A percentile compares a stretch with the other conserved stretches of the same genome.
Evolutionary conservation across 2,888 invertebrate species (phyloP).

Genomic region (Ochropleura plecta): DNA sequence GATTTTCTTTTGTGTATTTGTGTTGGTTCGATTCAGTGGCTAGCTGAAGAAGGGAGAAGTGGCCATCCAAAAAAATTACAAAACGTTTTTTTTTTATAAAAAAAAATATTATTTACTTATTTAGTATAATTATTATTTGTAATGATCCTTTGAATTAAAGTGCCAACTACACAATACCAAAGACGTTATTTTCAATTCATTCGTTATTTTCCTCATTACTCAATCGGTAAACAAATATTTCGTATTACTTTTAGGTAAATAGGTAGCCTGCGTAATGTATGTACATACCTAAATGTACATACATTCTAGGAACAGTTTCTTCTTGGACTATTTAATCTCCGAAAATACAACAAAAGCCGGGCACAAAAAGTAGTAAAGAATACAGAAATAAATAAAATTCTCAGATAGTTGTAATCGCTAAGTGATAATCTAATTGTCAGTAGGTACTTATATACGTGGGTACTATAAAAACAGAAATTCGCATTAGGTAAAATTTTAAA

Average conservation of each 20-base stretch:
- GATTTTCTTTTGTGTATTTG: not conserved
- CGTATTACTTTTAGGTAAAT: not conserved
- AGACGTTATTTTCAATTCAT: not conserved
- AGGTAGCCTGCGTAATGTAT: not conserved
- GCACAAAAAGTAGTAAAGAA: conserved; percentile 2
- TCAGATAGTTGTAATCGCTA: conserved; percentile 23
- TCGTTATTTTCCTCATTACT: not conserved
- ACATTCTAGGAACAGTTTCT: not conserved
- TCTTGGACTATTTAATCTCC: not conserved
- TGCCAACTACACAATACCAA: not conserved
- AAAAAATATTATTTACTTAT: too few species aligned
- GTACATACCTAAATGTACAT: not conserved
- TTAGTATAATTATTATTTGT: too few species aligned
- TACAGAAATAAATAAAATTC: conserved; percentile 7
- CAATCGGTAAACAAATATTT: not conserved
- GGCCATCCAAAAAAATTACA: too few species aligned
- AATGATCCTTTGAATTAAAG: too few species aligned
- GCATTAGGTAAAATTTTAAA: not conserved
- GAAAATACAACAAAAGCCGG: not conserved
- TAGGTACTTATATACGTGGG: not conserved
- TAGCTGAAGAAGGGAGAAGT: not conserved
- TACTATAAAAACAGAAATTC: conserved; percentile 32
- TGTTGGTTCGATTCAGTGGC: not conserved
- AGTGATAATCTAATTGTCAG: conserved; percentile 21
- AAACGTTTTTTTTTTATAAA: too few species aligned